These are phyloP conservation scores for Shinisaurus crocodilurus DNA, from an alignment of 2,113 vertebrate genomes.

Conservation along the genomic window DNA sequence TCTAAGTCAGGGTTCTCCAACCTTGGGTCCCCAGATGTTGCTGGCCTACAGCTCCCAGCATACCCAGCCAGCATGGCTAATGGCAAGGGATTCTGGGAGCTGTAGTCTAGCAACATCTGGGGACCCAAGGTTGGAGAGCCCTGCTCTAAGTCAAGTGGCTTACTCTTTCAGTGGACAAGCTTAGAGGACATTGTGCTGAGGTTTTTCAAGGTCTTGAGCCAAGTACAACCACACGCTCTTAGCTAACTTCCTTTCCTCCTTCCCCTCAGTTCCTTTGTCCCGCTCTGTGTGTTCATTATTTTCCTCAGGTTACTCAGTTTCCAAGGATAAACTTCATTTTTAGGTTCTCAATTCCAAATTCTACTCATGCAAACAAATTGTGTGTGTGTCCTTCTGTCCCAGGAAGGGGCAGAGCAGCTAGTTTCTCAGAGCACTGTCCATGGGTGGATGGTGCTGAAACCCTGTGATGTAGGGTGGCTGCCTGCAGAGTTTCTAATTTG, in stretches of 20 bases:
- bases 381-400: neutral
- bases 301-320: neutral
- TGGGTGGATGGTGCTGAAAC: conserved; percentile 13
- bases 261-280: neutral
- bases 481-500: neutral
- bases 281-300: neutral
- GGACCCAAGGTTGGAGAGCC: too few species aligned
- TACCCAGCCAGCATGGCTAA: too few species aligned
- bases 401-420: neutral
- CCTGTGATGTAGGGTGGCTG: neutral
- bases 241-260: neutral
- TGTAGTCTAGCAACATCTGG: too few species aligned
- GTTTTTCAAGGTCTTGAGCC: neutral
- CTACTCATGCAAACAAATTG: neutral
- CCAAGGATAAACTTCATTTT: neutral
- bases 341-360: neutral
- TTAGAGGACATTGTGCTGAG: neutral
- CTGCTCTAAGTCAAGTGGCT: too few species aligned
- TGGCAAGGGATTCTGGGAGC: too few species aligned
- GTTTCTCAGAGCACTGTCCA: neutral
- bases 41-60: too few species aligned
- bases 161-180: neutral
- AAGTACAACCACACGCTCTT: neutral
- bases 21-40: too few species aligned
- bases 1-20: too few species aligned